A percentile compares a stretch with the other conserved stretches of the same genome.
phyloP scores from a whole-genome alignment of 2,113 vertebrate genomes.

The Mungos mungo region DNA sequence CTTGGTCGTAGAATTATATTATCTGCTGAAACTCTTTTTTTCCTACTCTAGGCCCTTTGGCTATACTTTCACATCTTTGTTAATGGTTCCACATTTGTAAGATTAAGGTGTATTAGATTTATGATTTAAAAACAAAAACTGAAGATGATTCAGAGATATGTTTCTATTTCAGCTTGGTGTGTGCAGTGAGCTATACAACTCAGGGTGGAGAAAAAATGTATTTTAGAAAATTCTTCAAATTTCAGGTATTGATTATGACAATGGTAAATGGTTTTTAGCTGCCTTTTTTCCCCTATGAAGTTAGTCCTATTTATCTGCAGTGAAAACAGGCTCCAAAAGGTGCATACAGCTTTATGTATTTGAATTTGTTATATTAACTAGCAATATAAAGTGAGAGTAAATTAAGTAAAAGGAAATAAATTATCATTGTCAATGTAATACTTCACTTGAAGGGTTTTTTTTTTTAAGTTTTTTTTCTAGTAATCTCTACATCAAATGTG shows the following conservation, averaged over 20 bases:
- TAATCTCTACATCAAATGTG: not conserved
- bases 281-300: not conserved
- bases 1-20: not conserved
- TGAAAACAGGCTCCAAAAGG: slow-evolving; percentile 27
- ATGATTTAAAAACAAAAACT: slow-evolving; percentile 48
- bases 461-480: not conserved
- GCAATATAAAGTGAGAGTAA: not conserved
- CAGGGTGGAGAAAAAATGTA: slow-evolving; percentile 98
- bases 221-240: slow-evolving; percentile 99
- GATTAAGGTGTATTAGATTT: not conserved
- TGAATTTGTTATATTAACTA: not conserved
- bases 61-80: not conserved
- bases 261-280: not conserved
- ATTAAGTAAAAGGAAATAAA: slow-evolving; percentile 60
- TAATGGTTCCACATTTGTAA: not conserved
- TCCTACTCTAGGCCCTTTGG: not conserved
- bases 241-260: slow-evolving; percentile 90
- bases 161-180: slow-evolving; percentile 92
- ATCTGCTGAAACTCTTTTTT: not conserved
- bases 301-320: not conserved
- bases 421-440: slow-evolving; percentile 71
- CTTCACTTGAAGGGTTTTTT: slow-evolving; percentile 13
- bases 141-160: slow-evolving; percentile 20
- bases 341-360: not conserved
- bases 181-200: slow-evolving; percentile 98